These are phyloP conservation scores for Erynnis tages DNA, from an alignment of 2,888 invertebrate genomes.

Conservation along the genomic window DNA sequence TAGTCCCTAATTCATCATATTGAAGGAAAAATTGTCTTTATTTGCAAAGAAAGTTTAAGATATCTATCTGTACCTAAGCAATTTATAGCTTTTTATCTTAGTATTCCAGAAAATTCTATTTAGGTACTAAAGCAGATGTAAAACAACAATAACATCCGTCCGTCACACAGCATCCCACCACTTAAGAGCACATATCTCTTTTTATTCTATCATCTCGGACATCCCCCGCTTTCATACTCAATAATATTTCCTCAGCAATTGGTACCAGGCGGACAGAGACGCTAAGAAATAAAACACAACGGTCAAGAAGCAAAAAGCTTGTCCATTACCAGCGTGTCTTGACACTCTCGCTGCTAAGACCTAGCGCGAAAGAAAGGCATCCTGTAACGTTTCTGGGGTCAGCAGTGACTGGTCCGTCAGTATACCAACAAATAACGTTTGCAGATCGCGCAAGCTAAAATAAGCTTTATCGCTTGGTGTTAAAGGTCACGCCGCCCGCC, in stretches of 20 bases:
- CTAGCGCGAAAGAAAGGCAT: slow-evolving; percentile 1
- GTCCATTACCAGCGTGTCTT: slow-evolving; percentile 38
- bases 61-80: too few species aligned
- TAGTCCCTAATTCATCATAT: too few species aligned
- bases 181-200: slow-evolving; percentile 37
- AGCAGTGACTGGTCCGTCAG: slow-evolving; percentile 17
- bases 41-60: too few species aligned
- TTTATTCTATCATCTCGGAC: slow-evolving; percentile 46
- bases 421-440: slow-evolving; percentile 19
- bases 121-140: too few species aligned
- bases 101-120: too few species aligned
- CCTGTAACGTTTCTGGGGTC: slow-evolving; percentile 4
- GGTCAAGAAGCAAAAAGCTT: slow-evolving; percentile 53
- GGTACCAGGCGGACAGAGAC: slow-evolving; percentile 64
- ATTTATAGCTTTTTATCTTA: too few species aligned
- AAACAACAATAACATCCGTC: neutral
- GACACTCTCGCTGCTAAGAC: slow-evolving; percentile 28
- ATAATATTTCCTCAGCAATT: slow-evolving; percentile 71
- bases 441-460: slow-evolving; percentile 19
- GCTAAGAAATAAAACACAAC: slow-evolving; percentile 54
- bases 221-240: slow-evolving; percentile 53
- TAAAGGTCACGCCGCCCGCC: slow-evolving; percentile 37
- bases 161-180: slow-evolving; percentile 24
- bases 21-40: too few species aligned
- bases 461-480: slow-evolving; percentile 35